Evolutionary conservation across 2,113 vertebrate species (phyloP).

Genomic region (Menura novaehollandiae): DNA sequence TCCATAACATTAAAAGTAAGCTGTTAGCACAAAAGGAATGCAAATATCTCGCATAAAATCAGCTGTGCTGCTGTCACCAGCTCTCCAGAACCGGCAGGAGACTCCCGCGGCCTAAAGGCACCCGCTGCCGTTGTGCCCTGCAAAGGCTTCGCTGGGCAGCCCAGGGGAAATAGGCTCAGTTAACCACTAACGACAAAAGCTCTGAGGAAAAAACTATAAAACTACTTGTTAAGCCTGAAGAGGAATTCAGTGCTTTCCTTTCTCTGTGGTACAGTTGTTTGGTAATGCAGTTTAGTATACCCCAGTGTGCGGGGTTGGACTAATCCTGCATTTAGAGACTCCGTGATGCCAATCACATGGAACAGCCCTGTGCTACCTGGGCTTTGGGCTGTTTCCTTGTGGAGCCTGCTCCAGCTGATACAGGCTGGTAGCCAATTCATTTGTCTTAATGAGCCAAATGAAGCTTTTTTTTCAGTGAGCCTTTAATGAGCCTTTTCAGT

Average conservation of each 20-base stretch:
- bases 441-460: neutral
- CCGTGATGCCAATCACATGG: accelerated
- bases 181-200: neutral
- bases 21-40: neutral
- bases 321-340: accelerated
- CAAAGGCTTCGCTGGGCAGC: neutral
- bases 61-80: neutral
- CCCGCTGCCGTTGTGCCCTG: neutral
- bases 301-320: accelerated
- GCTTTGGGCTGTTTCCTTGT: neutral
- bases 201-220: neutral
- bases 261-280: accelerated
- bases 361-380: neutral
- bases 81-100: neutral
- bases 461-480: no score
- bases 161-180: neutral
- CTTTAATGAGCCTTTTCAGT: neutral
- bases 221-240: neutral
- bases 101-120: neutral
- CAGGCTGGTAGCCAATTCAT: neutral
- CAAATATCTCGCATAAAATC: constrained; percentile 2
- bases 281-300: neutral
- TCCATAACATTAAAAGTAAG: neutral
- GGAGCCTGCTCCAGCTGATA: neutral
- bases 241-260: neutral